Base-by-base conservation (phyloP, 2,113 vertebrate genomes). In the Hemibagrus wyckioides region DNA sequence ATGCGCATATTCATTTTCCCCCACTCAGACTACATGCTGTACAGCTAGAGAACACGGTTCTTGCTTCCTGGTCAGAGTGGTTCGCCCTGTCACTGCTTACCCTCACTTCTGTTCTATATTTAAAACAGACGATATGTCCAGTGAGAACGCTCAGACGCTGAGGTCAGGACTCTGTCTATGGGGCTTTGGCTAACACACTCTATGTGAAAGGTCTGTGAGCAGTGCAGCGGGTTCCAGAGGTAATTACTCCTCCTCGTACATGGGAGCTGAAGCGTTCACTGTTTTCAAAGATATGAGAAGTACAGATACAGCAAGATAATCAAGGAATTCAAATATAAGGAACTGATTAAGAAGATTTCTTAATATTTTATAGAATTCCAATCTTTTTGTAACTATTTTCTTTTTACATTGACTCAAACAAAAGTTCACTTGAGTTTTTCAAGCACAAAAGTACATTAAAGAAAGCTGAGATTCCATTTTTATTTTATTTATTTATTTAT, bases 141-240 rank as follows among this genome's bases (percentile, higher is more conserved):
- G 52, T 7, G 1, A 30, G 50, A 80, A 36, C 77, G 11, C 50
- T 36, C 10, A 79, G 50, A 19, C 17, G 50, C 76, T 11, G n/a
- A 8, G 76, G 76, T 79, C 77, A 36, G 30, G 77, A 80, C 19
- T 21, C 19, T 80, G 52, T 80, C 76, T n/a, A 33, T 30, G 8
- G 6, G 30, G 76, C 48, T 36, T 56, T 25, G 52, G 77, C 8
- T 23, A 80, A 56, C 30, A 52, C 44, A 21, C 77, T 56, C 54
- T 50, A 80, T 80, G 77, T 80, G 77, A 80, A 80, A 57, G 79
- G 79, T 80, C 33, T 57, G 30, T 39, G 79, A 80, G 33, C 19
- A 1, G 7, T 80, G 15, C 50, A 52, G 50, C 8, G 48, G 73
- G 21, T 23, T 73, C 19, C 11, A 48, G 41, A 0, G 5, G 33